Evolutionary conservation across 2,797 vertebrate genomes (phyloP).

Genomic region (Typhlichthys subterraneus): DNA sequence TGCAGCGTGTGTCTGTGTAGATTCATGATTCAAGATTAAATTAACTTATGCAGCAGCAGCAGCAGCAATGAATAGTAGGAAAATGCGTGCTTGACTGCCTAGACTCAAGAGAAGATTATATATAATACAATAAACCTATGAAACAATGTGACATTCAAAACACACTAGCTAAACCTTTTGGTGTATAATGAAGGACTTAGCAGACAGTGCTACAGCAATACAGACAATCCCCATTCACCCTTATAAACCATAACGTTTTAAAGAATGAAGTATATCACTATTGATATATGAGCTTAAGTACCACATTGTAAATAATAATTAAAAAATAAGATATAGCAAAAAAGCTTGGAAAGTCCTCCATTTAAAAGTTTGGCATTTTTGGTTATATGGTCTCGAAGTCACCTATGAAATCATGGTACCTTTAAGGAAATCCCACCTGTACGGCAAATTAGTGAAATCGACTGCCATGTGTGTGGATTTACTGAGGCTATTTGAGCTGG

Average conservation of each 20-base stretch:
- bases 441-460: slow-evolving; percentile 49
- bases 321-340: slow-evolving; percentile 22
- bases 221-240: slow-evolving; percentile 2
- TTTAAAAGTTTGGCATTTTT: slow-evolving; percentile 45
- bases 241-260: slow-evolving; percentile 28
- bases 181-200: slow-evolving; percentile 24
- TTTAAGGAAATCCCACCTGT: slow-evolving; percentile 70
- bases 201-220: slow-evolving; percentile 17
- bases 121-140: no score
- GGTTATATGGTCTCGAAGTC: slow-evolving; percentile 44
- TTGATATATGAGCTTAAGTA: slow-evolving; percentile 1
- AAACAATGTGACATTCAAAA: no score
- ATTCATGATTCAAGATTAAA: no score
- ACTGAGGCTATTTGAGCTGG: slow-evolving; percentile 62
- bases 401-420: slow-evolving; percentile 39
- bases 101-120: no score
- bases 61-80: no score
- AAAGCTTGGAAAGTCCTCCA: slow-evolving; percentile 18
- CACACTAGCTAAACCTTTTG: background rate
- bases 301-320: slow-evolving; percentile 38
- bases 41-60: no score
- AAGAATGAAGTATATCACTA: slow-evolving; percentile 24
- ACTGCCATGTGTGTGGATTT: slow-evolving; percentile 67
- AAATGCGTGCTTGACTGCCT: no score
- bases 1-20: no score